phyloP scores from a whole-genome alignment of 2,113 vertebrate species.

The Zosterops hypoxanthus region DNA sequence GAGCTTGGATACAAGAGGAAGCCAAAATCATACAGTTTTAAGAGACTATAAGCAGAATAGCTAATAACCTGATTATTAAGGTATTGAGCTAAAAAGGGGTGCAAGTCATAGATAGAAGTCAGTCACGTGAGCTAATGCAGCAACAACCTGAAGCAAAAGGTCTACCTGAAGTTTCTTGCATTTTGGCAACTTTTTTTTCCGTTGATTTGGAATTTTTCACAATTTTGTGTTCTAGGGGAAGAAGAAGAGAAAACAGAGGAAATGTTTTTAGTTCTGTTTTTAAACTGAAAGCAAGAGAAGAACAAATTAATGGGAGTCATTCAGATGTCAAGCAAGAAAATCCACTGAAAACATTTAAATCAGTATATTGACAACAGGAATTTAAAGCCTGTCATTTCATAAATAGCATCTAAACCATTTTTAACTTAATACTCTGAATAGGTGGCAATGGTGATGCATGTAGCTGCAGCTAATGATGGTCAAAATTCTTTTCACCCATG shows the following conservation, averaged over 20 bases:
- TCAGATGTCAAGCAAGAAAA: background rate
- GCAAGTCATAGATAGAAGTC: background rate
- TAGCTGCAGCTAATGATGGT: background rate
- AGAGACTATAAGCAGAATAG: background rate
- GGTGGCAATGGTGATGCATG: background rate
- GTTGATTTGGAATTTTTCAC: background rate
- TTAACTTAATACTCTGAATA: background rate
- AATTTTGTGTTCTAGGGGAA: background rate
- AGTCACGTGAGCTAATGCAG: background rate
- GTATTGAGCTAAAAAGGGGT: background rate
- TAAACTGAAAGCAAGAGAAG: background rate
- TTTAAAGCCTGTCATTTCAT: background rate
- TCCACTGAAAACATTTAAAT: background rate
- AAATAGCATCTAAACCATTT: background rate
- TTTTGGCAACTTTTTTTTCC: background rate
- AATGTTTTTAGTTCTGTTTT: background rate
- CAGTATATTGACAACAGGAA: background rate
- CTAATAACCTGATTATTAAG: background rate
- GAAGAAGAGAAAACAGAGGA: background rate
- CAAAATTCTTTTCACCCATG: background rate
- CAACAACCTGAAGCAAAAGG: background rate
- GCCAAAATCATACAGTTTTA: background rate
- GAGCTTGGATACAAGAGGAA: background rate
- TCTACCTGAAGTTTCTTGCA: background rate
- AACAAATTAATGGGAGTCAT: background rate